These are phyloP conservation scores for Lutjanus campechanus DNA, from an alignment of 2,797 vertebrate species.

Conservation along the genomic window DNA sequence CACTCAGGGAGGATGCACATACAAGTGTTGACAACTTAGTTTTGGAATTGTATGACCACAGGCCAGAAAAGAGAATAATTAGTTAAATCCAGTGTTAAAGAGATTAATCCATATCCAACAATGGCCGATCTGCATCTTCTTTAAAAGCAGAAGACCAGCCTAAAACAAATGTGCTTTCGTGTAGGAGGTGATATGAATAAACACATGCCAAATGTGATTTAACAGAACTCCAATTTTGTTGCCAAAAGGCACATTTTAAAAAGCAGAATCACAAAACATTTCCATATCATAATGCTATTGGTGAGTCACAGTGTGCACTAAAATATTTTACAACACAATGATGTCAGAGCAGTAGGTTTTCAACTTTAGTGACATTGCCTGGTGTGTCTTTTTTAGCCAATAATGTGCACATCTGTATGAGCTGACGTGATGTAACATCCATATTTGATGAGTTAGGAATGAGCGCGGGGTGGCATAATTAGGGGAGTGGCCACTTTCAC, in stretches of 20 bases:
- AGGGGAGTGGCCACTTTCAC: no score
- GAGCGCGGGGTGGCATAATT: no score
- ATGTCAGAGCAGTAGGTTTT: not conserved
- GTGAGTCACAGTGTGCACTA: constrained; percentile 11
- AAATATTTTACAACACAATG: constrained; percentile 5
- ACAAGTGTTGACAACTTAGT: not conserved
- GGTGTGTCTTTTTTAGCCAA: no score
- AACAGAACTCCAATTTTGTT: constrained; percentile 22
- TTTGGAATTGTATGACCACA: not conserved
- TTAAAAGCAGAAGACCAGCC: constrained; percentile 15
- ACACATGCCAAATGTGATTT: constrained; percentile 35
- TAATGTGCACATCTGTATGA: no score
- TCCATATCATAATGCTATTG: not conserved
- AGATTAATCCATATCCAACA: constrained; percentile 16
- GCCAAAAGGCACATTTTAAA: constrained; percentile 18
- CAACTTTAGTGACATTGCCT: not conserved
- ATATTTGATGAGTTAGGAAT: no score
- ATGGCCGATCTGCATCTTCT: constrained; percentile 15
- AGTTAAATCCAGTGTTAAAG: not conserved
- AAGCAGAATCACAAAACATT: constrained; percentile 10
- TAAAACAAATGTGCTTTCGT: constrained; percentile 29
- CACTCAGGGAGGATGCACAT: not conserved
- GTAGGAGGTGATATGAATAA: constrained; percentile 48
- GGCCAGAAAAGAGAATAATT: not conserved
- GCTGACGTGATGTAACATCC: no score